A percentile compares a stretch with the other conserved stretches of the same genome.
Conservation (phyloP, 1,140 invertebrate genomes). For the Heliothis subflexa region DNA sequence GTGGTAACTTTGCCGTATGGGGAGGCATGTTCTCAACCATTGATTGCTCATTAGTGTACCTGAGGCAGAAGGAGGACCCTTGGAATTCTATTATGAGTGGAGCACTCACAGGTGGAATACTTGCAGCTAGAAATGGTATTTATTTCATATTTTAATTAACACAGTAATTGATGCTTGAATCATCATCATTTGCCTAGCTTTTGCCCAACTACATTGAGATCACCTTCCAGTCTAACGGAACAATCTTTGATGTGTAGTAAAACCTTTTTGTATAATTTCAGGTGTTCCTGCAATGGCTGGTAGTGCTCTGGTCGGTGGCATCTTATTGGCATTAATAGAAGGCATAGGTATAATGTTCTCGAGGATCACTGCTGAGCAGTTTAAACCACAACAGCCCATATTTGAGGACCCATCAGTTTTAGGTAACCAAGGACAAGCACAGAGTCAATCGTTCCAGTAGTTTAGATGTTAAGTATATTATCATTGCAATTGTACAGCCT, state of each 20-base stretch:
- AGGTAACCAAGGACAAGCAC: slow-evolving; percentile 79
- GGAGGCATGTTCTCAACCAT: slow-evolving; percentile 98
- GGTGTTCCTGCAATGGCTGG: slow-evolving; percentile 96
- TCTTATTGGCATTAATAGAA: slow-evolving; percentile 98
- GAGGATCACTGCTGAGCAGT: slow-evolving; percentile 95
- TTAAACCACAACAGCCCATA: slow-evolving; percentile 91
- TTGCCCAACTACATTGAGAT: background rate
- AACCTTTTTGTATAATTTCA: slow-evolving; percentile 56
- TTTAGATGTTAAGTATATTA: slow-evolving; percentile 51
- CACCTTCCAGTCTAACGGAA: background rate
- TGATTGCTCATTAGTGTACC: slow-evolving; percentile 97
- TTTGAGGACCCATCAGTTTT: slow-evolving; percentile 90
- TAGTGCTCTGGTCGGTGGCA: slow-evolving; percentile 97
- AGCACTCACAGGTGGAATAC: slow-evolving; percentile 96
- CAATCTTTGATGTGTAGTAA: background rate
- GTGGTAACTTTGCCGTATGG: slow-evolving; percentile 97
- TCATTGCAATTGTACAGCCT: slow-evolving; percentile 51
- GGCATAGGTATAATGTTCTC: slow-evolving; percentile 98
- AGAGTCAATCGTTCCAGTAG: slow-evolving; percentile 74
- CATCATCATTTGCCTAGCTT: background rate
- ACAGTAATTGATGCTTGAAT: too few species aligned
- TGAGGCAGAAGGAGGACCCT: slow-evolving; percentile 98
- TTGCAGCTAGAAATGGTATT: slow-evolving; percentile 96
- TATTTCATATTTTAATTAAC: background rate
- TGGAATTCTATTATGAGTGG: slow-evolving; percentile 99